Base-by-base conservation (phyloP, 1,140 invertebrate genomes). In the Diabrotica virgifera region DNA sequence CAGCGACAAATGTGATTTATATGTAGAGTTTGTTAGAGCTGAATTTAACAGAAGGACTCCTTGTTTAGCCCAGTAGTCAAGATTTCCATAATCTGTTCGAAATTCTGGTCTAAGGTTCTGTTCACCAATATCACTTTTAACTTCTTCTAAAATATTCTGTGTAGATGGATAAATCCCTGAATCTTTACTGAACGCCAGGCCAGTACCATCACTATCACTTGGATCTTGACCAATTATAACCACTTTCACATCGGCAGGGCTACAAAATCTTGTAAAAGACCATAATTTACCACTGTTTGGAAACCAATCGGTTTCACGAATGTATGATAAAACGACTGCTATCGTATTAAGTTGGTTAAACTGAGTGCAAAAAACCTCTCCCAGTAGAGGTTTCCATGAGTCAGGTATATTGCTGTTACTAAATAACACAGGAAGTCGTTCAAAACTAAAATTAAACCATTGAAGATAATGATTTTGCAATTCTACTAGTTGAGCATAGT, bases 161-260 rank as follows among this genome's bases (percentile, higher is more conserved):
- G 50, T 2, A 4, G 59, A 60, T 8, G 46, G 46, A 8, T 37
- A 13, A 3, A 60, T 40, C 12, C 9, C n/a, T 24, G 12, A 12
- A 12, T 50, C 40, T 11, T 14, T n/a, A 36, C 46, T 52, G 10
- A 60, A 60, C 5, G 46, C 51, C 11, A 60, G 40, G 5, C 59
- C 59, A 13, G 46, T 12, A 14, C 40, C 59, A 11, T n/a, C 9
- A 10, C 9, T 50, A 6, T 37, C 24, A 50, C 50, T 50, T 12
- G 59, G 59, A 60, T 60, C 59, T 50, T 60, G 59, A n/a, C 59
- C 59, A 36, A 60, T 11, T 7, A 60, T 51, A 5, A 60, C 37
- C 37, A 60, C 59, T 60, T 60, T 60, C 10, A 52, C 35, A 6
- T 60, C 40, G 37, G 58, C 24, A 13, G 51, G 52, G 8, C 35